Base-by-base conservation (phyloP, 2,113 vertebrate genomes). In the Phalacrocorax carbo region DNA sequence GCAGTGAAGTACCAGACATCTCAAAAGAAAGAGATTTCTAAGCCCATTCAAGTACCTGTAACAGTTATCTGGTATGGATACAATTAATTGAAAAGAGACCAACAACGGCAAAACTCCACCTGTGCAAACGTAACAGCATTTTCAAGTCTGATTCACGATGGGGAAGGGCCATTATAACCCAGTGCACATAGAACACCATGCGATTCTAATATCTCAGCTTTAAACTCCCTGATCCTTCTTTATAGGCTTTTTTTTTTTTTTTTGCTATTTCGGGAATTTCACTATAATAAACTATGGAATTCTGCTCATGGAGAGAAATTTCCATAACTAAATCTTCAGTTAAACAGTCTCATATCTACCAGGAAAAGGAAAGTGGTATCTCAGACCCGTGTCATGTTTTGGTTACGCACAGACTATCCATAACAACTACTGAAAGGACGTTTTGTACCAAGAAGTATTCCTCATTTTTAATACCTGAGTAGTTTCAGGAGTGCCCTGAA, bases 251-350 rank as follows among this genome's bases (percentile, higher is more conserved):
- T 73, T 55, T 14, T 36, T 60, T 40, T 34, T 42, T 46, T 44
- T 82, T 34, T 57, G 79, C 62, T 96, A 93, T 97, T 94, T 94
- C 94, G 96, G 86, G 94, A 93, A 97, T 97, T 95, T 93, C 81
- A 80, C 54, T 88, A 80, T 49, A 97, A 97, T 96, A 94, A 95
- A 96, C 75, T 88, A 82, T 2, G 92, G 93, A 97, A 97, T 96
- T 86, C 87, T 85, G 71, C 65, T 96, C 61, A 81, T 51, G 77
- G 42, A 93, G 46, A 94, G 40, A 76, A 83, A 91, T 96, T 71
- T 88, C 90, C 82, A 58, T 68, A 86, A 72, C 76, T 93, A 86
- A 88, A 87, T 79, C 87, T 96, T 48, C 94, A 96, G 95, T 91
- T 96, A 94, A 86, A 29, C 51, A 64, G 40, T 58, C 65, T 97